Evolutionary conservation across 2,888 invertebrate species (phyloP), one percentile per base, ranked within the genome.

Genomic region (Acheta domesticus): DNA sequence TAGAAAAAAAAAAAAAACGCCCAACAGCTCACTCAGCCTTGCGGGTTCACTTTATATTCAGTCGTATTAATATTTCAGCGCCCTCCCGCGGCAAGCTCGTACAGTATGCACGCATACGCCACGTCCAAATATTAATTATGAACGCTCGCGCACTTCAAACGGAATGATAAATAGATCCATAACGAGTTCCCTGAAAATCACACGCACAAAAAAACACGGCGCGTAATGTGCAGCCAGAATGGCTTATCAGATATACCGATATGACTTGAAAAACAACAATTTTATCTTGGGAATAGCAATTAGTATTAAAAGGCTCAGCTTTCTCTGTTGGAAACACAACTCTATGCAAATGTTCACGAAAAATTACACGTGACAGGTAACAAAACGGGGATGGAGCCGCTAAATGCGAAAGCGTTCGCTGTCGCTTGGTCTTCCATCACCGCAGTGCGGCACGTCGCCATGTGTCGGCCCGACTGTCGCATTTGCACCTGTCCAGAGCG

Each of bases 81-180:
- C 16, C 16, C 62, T 62, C 4, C 62, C n/a, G 16, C 14, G 16
- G 62, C 62, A n/a, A 14, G n/a, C 62, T 62, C 62, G 62, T 62
- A 62, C 14, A 62, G 16, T 62, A 62, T 62, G n/a, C 62, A 62
- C 62, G 62, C 62, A 62, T 14, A 62, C 62, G n/a, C 16, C 62
- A 62, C 62, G 62, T 62, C 62, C 62, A 62, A 62, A 62, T 62
- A 62, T 62, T 62, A 62, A 62, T 62, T 62, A 62, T 62, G 62
- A n/a, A 62, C 14, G 62, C 62, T 19, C 16, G 62, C 4, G n/a
- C 14, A n/a, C 62, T 62, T 62, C 62, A 62, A 62, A 62, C 62
- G 62, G 62, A 62, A 62, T 62, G 62, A 62, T 62, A 62, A 62
- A 62, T 14, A 62, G 62, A n/a, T 62, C 16, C 62, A n/a, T 14